Percentiles rank a stretch among this genome's conserved stretches.
Evolutionary conservation across 2,888 invertebrate species (phyloP).

Genomic region (Arctia plantaginis): DNA sequence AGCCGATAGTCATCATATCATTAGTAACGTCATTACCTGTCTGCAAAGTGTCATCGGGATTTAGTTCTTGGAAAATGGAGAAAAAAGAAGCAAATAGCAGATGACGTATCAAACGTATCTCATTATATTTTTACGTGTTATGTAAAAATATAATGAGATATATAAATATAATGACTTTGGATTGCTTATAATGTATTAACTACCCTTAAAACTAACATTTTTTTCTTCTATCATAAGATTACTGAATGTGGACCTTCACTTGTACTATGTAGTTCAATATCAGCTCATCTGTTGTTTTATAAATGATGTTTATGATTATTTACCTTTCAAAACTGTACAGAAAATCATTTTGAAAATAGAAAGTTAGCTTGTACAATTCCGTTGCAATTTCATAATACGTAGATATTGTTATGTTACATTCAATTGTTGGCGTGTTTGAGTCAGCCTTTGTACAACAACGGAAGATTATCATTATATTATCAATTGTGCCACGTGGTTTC

Average conservation of each 20-base stretch:
- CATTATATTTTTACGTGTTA: too few species aligned
- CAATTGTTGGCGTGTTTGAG: constrained; percentile 38
- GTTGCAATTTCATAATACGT: constrained; percentile 9
- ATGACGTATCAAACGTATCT: too few species aligned
- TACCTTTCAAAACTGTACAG: background rate
- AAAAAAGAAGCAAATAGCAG: too few species aligned
- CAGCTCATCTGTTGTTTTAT: background rate
- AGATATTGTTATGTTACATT: constrained; percentile 3
- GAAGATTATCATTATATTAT: constrained; percentile 78
- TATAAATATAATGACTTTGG: too few species aligned
- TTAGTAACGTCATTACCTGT: too few species aligned
- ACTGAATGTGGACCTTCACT: background rate
- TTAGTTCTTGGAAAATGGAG: too few species aligned
- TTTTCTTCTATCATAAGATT: too few species aligned
- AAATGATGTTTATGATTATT: background rate
- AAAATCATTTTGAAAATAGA: background rate
- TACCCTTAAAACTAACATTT: background rate
- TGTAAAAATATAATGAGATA: too few species aligned
- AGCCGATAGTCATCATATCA: too few species aligned
- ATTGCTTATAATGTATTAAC: background rate
- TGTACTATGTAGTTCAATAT: background rate
- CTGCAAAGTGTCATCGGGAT: too few species aligned
- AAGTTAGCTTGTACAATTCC: background rate
- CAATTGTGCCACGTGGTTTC: constrained; percentile 64
- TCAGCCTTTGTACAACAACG: constrained; percentile 72